Conservation (phyloP, 2,113 vertebrate species). For the Larimichthys polyactis region DNA sequence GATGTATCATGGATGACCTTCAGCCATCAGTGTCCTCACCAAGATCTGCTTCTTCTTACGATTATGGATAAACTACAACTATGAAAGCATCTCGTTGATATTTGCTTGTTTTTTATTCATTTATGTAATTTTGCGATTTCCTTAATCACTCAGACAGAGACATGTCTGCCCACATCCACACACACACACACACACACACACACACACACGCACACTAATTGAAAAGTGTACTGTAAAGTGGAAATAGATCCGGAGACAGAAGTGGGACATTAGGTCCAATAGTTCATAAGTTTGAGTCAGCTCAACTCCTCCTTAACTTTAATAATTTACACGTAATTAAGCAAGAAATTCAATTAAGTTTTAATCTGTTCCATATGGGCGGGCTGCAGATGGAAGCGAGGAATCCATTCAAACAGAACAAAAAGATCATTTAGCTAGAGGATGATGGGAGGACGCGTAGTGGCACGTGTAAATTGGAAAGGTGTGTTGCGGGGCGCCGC, state of each 20-base stretch:
- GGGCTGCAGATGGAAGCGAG: constrained; percentile 40
- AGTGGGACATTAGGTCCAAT: neutral
- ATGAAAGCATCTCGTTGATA: neutral
- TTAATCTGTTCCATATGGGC: constrained; percentile 66
- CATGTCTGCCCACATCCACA: neutral
- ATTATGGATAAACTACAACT: too few relatives aligned
- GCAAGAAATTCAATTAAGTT: constrained; percentile 66
- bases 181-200: neutral
- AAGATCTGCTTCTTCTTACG: neutral
- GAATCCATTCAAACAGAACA: constrained; percentile 57
- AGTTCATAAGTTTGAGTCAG: constrained; percentile 30
- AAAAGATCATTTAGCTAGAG: constrained; percentile 52
- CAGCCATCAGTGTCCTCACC: neutral
- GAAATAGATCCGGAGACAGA: neutral
- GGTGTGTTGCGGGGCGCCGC: neutral
- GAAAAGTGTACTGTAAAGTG: neutral
- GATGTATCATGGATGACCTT: neutral
- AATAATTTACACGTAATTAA: constrained; percentile 68
- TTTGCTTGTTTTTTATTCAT: neutral
- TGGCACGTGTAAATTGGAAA: constrained; percentile 30
- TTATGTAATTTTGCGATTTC: too few relatives aligned
- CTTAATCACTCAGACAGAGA: neutral
- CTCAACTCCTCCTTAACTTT: constrained; percentile 38
- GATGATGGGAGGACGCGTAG: constrained; percentile 14
- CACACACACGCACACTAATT: neutral